Evolutionary conservation across 2,888 invertebrate genomes (phyloP).

Genomic region (Synergus gifuensis): DNA sequence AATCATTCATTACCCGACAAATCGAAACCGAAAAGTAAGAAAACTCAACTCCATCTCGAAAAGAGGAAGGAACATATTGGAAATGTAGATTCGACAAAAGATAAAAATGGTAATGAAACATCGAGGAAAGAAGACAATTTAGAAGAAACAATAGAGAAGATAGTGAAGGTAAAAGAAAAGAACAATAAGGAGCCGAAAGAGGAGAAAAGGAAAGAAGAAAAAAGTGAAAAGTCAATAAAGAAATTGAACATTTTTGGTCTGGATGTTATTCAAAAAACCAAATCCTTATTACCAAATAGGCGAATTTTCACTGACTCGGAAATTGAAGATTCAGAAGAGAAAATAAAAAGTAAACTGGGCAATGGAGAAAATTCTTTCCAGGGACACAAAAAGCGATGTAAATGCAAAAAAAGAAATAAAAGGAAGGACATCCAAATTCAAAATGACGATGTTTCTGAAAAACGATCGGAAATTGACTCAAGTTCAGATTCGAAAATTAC

Average conservation of each 20-base stretch:
- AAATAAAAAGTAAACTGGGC: background rate
- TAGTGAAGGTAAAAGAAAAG: background rate
- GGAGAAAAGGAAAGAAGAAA: background rate
- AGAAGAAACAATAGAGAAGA: background rate
- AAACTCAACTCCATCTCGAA: background rate
- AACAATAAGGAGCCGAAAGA: background rate
- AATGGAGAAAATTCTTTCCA: background rate
- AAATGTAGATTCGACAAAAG: background rate
- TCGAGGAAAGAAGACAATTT: background rate
- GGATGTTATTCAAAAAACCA: background rate
- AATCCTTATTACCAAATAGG: background rate
- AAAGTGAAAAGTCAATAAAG: background rate
- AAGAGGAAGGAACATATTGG: background rate
- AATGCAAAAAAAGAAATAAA: background rate
- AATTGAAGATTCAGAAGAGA: constrained; percentile 1
- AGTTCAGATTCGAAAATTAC: background rate
- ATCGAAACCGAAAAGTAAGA: background rate
- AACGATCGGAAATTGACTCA: background rate
- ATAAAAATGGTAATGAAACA: background rate
- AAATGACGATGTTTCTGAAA: background rate
- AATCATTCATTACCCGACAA: too few species aligned
- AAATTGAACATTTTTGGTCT: background rate
- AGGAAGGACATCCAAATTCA: background rate
- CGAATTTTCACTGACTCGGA: background rate
- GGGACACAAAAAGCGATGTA: background rate